Conservation (phyloP, 2,888 invertebrate species). For the Brachylomia viminalis region DNA sequence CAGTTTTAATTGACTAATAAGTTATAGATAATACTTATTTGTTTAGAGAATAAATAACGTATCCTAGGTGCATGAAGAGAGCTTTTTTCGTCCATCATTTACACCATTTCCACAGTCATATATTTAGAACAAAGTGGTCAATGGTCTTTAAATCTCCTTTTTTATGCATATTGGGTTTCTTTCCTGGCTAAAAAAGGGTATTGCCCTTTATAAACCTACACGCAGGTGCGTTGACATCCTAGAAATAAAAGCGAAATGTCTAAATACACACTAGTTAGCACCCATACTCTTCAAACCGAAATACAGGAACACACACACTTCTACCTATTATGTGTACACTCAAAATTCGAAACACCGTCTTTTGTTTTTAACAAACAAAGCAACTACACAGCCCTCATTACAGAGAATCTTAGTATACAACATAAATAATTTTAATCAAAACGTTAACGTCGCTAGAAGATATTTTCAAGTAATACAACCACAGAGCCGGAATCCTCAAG, state of each 20-base stretch:
- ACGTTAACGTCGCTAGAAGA: constrained; percentile 4
- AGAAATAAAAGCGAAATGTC: neutral
- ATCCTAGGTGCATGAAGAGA: too few relatives aligned
- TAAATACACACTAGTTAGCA: neutral
- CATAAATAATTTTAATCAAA: constrained; percentile 52
- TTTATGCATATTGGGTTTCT: neutral
- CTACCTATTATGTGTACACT: too few relatives aligned
- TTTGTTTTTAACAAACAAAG: constrained; percentile 25
- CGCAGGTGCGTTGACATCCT: neutral
- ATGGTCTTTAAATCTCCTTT: neutral
- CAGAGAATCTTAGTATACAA: neutral
- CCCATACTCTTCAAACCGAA: neutral
- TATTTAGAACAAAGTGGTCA: neutral
- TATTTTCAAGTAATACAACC: constrained; percentile 37
- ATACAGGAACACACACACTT: neutral
- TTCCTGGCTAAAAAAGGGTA: too few relatives aligned
- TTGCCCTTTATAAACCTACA: neutral
- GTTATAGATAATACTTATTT: too few relatives aligned
- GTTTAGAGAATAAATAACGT: too few relatives aligned
- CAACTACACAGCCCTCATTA: constrained; percentile 19
- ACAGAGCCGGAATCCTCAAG: constrained; percentile 31
- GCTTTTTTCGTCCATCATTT: neutral
- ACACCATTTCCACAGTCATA: neutral
- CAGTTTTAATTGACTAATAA: too few relatives aligned
- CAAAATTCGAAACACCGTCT: neutral